Base-by-base conservation (phyloP, 2,797 vertebrate genomes). In the Phataginus tetradactyla region DNA sequence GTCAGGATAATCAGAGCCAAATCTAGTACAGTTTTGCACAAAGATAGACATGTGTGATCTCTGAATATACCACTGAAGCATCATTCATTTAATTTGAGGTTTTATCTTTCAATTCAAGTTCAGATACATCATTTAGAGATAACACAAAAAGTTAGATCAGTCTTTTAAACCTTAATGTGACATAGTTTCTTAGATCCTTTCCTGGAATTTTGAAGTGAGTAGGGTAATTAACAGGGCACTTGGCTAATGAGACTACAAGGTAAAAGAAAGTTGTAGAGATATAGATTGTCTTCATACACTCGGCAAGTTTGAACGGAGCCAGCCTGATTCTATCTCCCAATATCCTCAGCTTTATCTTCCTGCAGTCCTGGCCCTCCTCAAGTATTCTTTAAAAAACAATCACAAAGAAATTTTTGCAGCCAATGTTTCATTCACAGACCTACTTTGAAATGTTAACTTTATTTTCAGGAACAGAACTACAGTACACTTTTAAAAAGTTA, bases 371-470 rank as follows among this genome's bases (percentile, higher is more conserved):
- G 34, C 18, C 29, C 86, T 87, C 45, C 72, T 74, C 13, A 69
- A 68, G 3, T 23, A 53, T 77, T 80, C 23, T 55, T 95, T 83
- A 59, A 72, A 97, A 78, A 69, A 3, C 6, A 79, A 64, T 49
- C 63, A 23, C 42, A 66, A 42, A 45, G 25, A 66, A 90, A 10
- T 51, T 95, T 86, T 69, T 18, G 9, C 15, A 88, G 29, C 3
- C n/a, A 0, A 42, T 74, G 7, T 80, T 86, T 53, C 59, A 32
- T 74, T 66, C 49, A 64, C 21, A 79, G 29, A 55, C 20, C 34
- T 96, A 64, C 25, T 49, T 86, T 78, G 12, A 81, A 95, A 86
- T 84, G 34, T 68, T 91, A 53, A 84, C 32, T 85, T 90, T 86
- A 55, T 42, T 86, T 95, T 25, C 17, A 61, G 20, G 23, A 89